Conservation (phyloP, 1,140 invertebrate species). For the Sarcophaga peregrina region DNA sequence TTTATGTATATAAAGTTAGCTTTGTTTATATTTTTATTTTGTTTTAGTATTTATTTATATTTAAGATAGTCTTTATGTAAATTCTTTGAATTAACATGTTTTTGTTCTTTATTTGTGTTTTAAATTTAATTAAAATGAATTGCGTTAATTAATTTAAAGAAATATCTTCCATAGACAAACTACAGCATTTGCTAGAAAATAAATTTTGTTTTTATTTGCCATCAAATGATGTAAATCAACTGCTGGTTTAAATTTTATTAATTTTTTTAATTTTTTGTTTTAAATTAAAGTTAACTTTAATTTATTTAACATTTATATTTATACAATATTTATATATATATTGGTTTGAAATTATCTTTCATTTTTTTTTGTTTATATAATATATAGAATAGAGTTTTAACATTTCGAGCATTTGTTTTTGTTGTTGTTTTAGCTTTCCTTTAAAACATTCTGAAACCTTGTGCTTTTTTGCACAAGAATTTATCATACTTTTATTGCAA, state of each 20-base stretch:
- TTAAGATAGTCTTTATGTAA: constrained; percentile 23
- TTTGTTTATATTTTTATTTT: background rate
- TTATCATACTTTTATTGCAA: background rate
- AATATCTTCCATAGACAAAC: no score
- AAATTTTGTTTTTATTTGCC: no score
- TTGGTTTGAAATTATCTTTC: background rate
- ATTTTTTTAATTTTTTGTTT: no score
- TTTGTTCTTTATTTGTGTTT: background rate
- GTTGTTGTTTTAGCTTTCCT: background rate
- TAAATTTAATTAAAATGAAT: background rate
- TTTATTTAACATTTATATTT: constrained; percentile 16
- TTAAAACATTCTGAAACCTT: background rate
- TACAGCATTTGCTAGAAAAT: no score
- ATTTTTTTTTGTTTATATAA: constrained; percentile 1
- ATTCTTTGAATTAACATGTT: constrained; percentile 36
- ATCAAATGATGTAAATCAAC: no score
- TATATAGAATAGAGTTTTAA: constrained; percentile 16
- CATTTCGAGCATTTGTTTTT: constrained; percentile 24
- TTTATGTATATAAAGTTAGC: constrained; percentile 28
- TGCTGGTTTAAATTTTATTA: no score
- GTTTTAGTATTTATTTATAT: background rate
- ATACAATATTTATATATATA: constrained; percentile 32
- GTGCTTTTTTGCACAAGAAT: background rate
- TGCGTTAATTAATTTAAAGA: background rate
- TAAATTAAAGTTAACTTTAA: background rate